A percentile compares a stretch with the other conserved stretches of the same genome.
Evolutionary conservation across 2,888 invertebrate species (phyloP).

Genomic region (Chrysotoxum bicinctum): DNA sequence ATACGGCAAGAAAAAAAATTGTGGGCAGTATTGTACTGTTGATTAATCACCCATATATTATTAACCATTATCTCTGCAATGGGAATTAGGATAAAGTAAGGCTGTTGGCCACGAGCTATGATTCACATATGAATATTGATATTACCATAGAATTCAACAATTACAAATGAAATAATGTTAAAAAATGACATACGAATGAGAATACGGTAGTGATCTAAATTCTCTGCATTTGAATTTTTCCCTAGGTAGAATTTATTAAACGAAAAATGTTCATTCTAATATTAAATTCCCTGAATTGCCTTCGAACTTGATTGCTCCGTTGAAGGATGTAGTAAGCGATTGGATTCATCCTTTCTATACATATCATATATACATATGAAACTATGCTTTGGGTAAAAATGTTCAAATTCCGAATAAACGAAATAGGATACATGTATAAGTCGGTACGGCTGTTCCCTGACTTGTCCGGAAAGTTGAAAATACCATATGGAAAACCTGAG

Average conservation of each 20-base stretch:
- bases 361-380: neutral
- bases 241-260: no score
- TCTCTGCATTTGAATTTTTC: neutral
- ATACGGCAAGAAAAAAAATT: no score
- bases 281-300: constrained; percentile 20
- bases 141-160: no score
- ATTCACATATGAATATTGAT: no score
- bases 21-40: no score
- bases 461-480: neutral
- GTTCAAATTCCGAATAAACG: constrained; percentile 39
- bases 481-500: constrained; percentile 19
- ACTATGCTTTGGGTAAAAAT: constrained; percentile 30
- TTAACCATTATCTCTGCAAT: no score
- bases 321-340: neutral
- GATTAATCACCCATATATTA: no score
- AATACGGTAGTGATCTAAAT: neutral
- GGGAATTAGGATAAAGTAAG: no score
- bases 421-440: neutral
- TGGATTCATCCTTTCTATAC: constrained; percentile 14
- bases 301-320: neutral
- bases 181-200: no score
- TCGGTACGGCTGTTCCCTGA: neutral
- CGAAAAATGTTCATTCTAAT: constrained; percentile 23
- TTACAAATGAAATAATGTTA: no score
- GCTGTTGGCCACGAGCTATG: no score